phyloP scores from a whole-genome alignment of 30 jellyfish, hydroid and myxozoan species.

The Mastigias papua region DNA sequence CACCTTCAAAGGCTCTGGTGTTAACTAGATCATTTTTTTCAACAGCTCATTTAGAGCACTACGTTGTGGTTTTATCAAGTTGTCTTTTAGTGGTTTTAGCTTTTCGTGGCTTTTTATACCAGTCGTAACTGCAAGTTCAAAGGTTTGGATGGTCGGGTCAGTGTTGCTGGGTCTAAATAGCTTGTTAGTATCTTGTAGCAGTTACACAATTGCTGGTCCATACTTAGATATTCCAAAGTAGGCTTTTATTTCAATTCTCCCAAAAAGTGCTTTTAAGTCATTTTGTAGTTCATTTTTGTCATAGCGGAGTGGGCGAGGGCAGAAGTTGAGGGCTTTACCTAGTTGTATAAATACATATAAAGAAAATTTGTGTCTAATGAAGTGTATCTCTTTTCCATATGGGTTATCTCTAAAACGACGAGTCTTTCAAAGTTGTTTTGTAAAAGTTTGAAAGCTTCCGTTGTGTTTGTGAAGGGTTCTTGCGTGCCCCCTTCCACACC shows the following conservation, averaged over 20 bases:
- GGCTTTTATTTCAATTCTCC: neutral
- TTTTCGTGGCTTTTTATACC: neutral
- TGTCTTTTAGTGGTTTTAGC: neutral
- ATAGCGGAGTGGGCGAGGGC: neutral
- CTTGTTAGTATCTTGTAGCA: neutral
- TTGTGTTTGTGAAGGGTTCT: neutral
- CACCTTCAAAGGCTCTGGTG: neutral
- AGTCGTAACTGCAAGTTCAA: neutral
- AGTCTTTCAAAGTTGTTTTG: neutral
- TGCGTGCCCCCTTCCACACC: neutral
- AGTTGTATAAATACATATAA: no score
- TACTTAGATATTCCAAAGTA: neutral
- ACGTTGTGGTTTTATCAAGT: neutral
- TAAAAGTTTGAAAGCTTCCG: neutral
- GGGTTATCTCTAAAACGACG: neutral
- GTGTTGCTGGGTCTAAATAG: neutral
- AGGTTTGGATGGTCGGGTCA: neutral
- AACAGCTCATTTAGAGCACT: neutral
- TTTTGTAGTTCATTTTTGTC: neutral
- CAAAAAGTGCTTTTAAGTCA: neutral
- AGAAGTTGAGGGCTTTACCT: neutral
- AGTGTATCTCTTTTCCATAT: no score
- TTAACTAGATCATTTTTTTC: neutral
- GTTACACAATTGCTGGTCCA: neutral
- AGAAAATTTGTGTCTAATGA: no score